Evolutionary conservation across 2,113 vertebrate genomes (phyloP), one percentile per base, ranked within the genome.

Genomic region (Cairina moschata): DNA sequence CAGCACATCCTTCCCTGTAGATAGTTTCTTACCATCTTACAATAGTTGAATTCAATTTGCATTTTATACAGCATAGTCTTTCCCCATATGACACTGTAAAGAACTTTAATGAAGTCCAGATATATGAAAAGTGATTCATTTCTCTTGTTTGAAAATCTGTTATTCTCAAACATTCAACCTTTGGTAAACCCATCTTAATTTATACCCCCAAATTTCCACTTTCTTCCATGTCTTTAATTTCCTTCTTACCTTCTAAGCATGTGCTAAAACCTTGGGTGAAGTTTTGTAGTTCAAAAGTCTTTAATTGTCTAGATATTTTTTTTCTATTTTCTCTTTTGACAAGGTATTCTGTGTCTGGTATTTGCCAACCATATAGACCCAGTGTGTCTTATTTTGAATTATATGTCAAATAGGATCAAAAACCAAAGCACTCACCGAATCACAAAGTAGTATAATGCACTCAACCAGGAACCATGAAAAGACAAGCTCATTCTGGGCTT

Each of bases 71-170:
- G 62, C 74, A 54, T 62, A 82, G 91, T 55, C 28, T 74, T 92
- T 94, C 91, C 80, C 54, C 77, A 89, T 93, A 92, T 79, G 69
- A 75, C 65, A 75, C 73, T 78, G 68, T 81, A 92, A 86, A 71
- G 48, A 92, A 75, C 73, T 86, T 75, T 95, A 95, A 95, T 93
- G 73, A 92, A 89, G 86, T 91, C 83, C 95, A 95, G 89, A 95
- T 84, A 93, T 68, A 89, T 0, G 2, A 95, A 92, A 93, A 81
- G 6, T 55, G 10, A 17, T 63, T 86, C 18, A 52, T 84, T 93
- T 73, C 6, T 91, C 56, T 86, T 2, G 0, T 75, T 78, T 88
- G 69, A 81, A 92, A 86, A 82, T 66, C n/a, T 60, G 9, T 60
- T 93, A 81, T 72, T 82, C 83, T 79, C 62, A 67, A 29, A 75